These are phyloP conservation scores for Oscheius sp. DNA, from an alignment of 2,888 invertebrate species.

Conservation along the genomic window DNA sequence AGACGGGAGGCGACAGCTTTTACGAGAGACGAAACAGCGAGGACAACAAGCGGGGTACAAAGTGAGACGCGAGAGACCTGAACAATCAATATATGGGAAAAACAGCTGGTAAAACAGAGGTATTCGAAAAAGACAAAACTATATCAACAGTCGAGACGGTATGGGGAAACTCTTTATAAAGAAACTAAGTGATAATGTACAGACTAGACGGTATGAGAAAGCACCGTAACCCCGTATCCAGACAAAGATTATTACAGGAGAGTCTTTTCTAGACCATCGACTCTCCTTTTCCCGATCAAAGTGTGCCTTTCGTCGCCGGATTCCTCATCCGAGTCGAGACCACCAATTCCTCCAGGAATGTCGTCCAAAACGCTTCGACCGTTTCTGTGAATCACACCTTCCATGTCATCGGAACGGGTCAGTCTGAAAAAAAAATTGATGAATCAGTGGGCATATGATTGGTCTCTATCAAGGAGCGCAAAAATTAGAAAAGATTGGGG, in stretches of 20 bases:
- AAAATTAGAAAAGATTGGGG: not conserved
- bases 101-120: too few relatives aligned
- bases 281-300: slow-evolving; percentile 19
- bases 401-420: slow-evolving; percentile 31
- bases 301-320: slow-evolving; percentile 31
- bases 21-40: too few relatives aligned
- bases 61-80: too few relatives aligned
- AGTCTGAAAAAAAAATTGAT: slow-evolving; percentile 26
- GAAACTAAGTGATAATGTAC: too few relatives aligned
- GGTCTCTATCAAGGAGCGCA: not conserved
- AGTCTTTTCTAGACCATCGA: slow-evolving; percentile 44
- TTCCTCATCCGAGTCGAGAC: slow-evolving; percentile 38
- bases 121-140: too few relatives aligned
- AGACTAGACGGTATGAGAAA: too few relatives aligned
- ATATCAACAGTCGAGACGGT: too few relatives aligned
- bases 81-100: too few relatives aligned
- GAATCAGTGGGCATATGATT: not conserved
- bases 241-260: slow-evolving; percentile 29
- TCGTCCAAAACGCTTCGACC: slow-evolving; percentile 40
- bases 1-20: too few relatives aligned
- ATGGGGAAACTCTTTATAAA: too few relatives aligned
- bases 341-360: slow-evolving; percentile 43
- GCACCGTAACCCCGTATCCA: too few relatives aligned
- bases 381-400: slow-evolving; percentile 26
- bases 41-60: too few relatives aligned